These are phyloP conservation scores for Stenopsyche tienmushanensis DNA, from an alignment of 1,140 invertebrate species.

Conservation along the genomic window DNA sequence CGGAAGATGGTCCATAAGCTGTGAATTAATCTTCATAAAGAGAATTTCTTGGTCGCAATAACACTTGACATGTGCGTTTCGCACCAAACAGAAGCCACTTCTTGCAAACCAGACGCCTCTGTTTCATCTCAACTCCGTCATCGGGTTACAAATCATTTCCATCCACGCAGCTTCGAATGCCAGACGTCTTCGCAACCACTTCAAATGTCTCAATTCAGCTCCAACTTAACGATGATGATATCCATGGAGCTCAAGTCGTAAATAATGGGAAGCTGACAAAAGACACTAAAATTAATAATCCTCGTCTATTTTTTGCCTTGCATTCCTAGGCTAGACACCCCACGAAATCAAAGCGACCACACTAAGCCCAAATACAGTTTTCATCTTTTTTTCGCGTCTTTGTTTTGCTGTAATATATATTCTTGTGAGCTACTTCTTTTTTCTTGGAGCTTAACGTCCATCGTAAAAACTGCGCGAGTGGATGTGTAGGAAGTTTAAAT, in stretches of 20 bases:
- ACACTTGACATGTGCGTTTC: neutral
- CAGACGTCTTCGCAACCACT: too few species aligned
- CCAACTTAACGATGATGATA: neutral
- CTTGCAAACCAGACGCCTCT: neutral
- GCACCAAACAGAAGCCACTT: neutral
- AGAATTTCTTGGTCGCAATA: too few species aligned
- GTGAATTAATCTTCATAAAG: too few species aligned
- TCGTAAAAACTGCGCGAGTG: constrained; percentile 15
- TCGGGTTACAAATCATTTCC: too few species aligned
- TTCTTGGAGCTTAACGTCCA: constrained; percentile 10
- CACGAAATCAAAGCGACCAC: neutral
- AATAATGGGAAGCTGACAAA: neutral
- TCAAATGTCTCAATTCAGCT: neutral
- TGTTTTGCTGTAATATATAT: neutral
- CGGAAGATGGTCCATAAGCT: too few species aligned
- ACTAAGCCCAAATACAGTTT: neutral
- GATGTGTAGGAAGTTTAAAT: neutral
- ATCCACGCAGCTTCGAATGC: too few species aligned
- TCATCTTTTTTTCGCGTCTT: neutral
- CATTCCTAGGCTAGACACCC: neutral
- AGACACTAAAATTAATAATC: neutral
- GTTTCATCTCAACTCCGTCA: neutral
- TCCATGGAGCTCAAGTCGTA: neutral
- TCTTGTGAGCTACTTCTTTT: constrained; percentile 3
- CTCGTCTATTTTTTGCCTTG: neutral